These are phyloP conservation scores for Oncopodura yosiiana DNA, from an alignment of 1,140 invertebrate genomes.

Conservation along the genomic window DNA sequence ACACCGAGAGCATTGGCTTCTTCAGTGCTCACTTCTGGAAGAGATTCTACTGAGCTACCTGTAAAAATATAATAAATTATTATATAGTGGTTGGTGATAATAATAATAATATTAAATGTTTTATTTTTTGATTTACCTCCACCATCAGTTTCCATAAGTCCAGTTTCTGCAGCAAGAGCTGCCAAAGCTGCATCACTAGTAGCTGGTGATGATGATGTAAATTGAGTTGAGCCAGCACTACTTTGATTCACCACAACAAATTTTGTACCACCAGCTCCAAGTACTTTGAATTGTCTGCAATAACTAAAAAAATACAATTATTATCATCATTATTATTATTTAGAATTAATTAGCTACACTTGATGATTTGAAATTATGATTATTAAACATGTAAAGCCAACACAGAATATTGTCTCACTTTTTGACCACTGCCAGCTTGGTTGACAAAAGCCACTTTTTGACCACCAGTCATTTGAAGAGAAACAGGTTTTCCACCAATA, in stretches of 20 bases:
- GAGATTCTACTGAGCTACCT: no score
- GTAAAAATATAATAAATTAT: neutral
- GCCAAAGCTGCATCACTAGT: slow-evolving; percentile 55
- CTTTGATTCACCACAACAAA: slow-evolving; percentile 6
- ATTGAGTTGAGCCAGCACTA: neutral
- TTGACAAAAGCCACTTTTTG: slow-evolving; percentile 45
- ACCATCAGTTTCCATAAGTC: slow-evolving; percentile 47
- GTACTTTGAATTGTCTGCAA: no score
- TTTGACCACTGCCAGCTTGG: neutral
- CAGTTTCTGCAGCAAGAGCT: slow-evolving; percentile 54
- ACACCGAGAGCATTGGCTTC: slow-evolving; percentile 17
- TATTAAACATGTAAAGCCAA: no score
- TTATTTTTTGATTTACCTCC: no score
- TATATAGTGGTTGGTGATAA: neutral
- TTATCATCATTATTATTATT: no score
- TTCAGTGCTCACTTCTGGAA: neutral
- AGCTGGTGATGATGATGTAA: slow-evolving; percentile 47
- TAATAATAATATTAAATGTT: neutral
- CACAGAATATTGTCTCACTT: no score
- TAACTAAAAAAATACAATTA: no score
- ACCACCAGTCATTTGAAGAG: slow-evolving; percentile 51
- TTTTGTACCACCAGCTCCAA: slow-evolving; percentile 7
- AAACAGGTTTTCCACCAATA: slow-evolving; percentile 59
- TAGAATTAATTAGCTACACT: no score
- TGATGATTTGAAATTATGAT: no score